A percentile compares a stretch with the other conserved stretches of the same genome.
Evolutionary conservation across 2,888 invertebrate genomes (phyloP).

Genomic region (Hirtodrosophila confusa): DNA sequence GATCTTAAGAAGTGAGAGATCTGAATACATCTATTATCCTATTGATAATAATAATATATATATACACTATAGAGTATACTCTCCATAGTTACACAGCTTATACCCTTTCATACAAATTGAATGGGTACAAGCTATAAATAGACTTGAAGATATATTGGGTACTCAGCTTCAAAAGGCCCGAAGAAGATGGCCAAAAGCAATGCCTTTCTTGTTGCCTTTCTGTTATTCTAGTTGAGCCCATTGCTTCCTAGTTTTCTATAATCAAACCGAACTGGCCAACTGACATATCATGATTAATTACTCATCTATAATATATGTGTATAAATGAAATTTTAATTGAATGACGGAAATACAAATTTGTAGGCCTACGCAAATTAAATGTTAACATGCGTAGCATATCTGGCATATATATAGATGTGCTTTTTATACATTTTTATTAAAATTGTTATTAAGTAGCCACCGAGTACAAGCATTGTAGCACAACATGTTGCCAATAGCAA

Average conservation of each 20-base stretch:
- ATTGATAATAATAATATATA: no score
- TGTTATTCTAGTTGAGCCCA: neutral
- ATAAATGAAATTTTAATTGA: slow-evolving; percentile 35
- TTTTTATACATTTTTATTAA: neutral
- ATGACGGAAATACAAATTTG: slow-evolving; percentile 21
- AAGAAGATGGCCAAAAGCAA: neutral
- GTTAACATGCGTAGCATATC: neutral
- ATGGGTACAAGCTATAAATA: no score
- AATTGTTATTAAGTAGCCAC: no score
- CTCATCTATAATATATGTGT: slow-evolving; percentile 49
- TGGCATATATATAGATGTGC: slow-evolving; percentile 8
- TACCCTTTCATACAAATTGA: no score
- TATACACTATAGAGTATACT: no score
- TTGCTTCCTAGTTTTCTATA: slow-evolving; percentile 33
- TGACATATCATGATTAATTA: slow-evolving; percentile 52
- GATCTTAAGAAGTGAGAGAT: no score
- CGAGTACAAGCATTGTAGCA: no score
- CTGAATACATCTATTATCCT: no score
- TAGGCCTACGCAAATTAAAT: slow-evolving; percentile 29
- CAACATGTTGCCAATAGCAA: no score
- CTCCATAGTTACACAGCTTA: no score
- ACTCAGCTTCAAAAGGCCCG: no score
- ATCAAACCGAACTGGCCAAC: slow-evolving; percentile 13
- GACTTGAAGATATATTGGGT: no score
- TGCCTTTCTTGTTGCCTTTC: neutral